Evolutionary conservation across 2,797 vertebrate species (phyloP), one percentile per base, ranked within the genome.

Genomic region (Spinus pinus): DNA sequence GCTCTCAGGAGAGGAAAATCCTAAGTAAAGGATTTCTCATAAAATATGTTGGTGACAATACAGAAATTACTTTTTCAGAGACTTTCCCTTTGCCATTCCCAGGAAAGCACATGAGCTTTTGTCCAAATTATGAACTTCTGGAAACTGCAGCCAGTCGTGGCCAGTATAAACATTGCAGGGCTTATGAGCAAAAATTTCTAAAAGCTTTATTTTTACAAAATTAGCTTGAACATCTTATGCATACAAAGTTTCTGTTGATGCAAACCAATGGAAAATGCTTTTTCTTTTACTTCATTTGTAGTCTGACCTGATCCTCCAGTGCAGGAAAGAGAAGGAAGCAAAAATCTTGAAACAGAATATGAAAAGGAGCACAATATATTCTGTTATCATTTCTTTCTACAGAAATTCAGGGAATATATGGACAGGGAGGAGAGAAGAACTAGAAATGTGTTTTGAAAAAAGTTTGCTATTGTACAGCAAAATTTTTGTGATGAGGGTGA

Each of bases 141-240:
- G 25, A 67, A 30, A 9, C 20, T 67, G 31, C 21, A 64, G 5
- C 7, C 8, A 20, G 14, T 51, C 1, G 0, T 28, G 22, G 8
- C 50, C 46, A 27, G 2, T 47, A 57, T 28, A 70, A 78, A 46
- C 4, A 14, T 16, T 5, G 5, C 22, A 64, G 21, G 14, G 5
- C 24, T 84, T 65, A 44, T 5, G 7, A 84, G 19, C 21, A 58
- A 75, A 50, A 20, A 8, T 58, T 86, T 81, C 58, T 41, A 16
- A 79, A 77, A 31, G 9, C 22, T 57, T 90, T 9, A n/a, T 70
- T 41, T 84, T 88, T 81, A 22, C 21, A 39, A 72, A 51, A 25
- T 30, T 5, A 27, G 9, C 13, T 39, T 69, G 39, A 75, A 41
- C 21, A 4, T 83, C 22, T 44, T 70, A 78, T n/a, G 23, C 6